Evolutionary conservation across 2,797 vertebrate species (phyloP).

Genomic region (Gorsachius magnificus): DNA sequence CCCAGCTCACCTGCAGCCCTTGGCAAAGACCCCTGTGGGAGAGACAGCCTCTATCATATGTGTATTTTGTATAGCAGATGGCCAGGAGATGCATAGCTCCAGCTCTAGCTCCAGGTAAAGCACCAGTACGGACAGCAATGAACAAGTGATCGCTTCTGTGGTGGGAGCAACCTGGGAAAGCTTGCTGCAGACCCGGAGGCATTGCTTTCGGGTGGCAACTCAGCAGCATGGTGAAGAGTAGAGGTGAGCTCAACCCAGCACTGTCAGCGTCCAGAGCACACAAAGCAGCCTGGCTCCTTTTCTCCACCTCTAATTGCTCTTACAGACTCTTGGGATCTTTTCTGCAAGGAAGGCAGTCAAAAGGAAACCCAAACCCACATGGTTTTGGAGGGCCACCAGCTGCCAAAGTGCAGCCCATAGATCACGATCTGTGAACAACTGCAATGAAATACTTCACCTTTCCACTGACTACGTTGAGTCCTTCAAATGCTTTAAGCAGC

Average conservation of each 20-base stretch:
- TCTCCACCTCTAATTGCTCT: not conserved
- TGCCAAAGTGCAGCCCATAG: not conserved
- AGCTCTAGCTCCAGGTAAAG: not conserved
- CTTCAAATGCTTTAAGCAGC: not conserved
- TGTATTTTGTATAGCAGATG: not conserved
- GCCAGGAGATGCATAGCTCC: not conserved
- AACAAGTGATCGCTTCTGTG: not conserved
- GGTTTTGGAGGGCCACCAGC: not conserved
- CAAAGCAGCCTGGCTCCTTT: not conserved
- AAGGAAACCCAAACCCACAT: not conserved
- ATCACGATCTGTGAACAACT: not conserved
- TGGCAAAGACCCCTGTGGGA: not conserved
- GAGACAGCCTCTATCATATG: not conserved
- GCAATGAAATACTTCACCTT: not conserved
- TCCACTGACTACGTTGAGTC: not conserved
- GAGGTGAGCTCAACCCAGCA: not conserved
- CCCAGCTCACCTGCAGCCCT: not conserved
- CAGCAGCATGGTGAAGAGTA: not conserved
- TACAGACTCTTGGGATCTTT: not conserved
- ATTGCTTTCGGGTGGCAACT: not conserved
- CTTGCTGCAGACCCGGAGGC: not conserved
- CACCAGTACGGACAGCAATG: not conserved
- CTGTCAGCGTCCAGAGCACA: not conserved
- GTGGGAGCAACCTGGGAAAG: not conserved
- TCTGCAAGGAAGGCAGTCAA: not conserved